Conservation (phyloP, 2,888 invertebrate genomes). For the Nasonovia ribisnigri region DNA sequence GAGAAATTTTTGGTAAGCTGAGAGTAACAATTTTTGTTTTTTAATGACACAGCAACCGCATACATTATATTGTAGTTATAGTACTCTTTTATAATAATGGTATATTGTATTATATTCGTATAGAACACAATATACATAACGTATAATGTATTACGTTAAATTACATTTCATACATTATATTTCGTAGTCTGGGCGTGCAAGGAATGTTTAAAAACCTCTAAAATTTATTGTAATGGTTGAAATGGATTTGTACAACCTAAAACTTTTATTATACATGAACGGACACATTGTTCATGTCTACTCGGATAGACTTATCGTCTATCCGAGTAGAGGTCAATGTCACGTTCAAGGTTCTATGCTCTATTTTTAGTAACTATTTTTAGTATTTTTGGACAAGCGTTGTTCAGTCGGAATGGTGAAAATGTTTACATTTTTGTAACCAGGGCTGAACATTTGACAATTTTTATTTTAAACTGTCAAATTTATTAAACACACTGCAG, state of each 20-base stretch:
- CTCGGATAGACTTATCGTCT: background rate
- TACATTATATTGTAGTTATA: background rate
- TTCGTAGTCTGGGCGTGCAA: background rate
- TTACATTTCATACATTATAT: background rate
- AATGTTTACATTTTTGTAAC: background rate
- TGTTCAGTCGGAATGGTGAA: background rate
- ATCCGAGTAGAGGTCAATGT: conserved; percentile 10
- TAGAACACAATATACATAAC: background rate
- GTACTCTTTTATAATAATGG: background rate
- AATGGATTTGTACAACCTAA: background rate
- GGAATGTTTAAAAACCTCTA: background rate
- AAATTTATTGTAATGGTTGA: conserved; percentile 1
- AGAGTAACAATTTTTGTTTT: background rate
- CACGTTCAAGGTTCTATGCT: background rate
- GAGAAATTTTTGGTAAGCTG: background rate
- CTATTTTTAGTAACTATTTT: conserved; percentile 1
- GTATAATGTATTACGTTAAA: background rate
- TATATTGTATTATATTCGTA: background rate
- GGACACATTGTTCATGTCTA: background rate
- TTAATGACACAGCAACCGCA: background rate
- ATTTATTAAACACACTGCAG: background rate
- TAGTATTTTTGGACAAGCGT: background rate
- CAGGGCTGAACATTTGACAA: background rate
- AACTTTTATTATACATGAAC: conserved; percentile 8
- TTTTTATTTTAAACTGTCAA: background rate